These are phyloP conservation scores for Daphoenositta chrysoptera DNA, from an alignment of 2,113 vertebrate species.

Conservation along the genomic window DNA sequence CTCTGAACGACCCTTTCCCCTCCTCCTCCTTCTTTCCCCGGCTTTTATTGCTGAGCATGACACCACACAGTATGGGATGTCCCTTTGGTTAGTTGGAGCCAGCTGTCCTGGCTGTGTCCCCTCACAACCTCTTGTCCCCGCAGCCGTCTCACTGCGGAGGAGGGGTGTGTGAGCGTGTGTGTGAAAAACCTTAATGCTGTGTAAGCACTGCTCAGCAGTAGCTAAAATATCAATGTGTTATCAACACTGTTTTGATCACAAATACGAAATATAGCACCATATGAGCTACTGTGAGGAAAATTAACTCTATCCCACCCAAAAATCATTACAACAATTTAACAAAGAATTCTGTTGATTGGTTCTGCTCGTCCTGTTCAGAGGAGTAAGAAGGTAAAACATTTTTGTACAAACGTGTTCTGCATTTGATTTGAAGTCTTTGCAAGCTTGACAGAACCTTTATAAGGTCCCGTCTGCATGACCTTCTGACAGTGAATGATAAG, in stretches of 20 bases:
- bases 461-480: background rate
- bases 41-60: background rate
- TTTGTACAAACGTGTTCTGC: background rate
- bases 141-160: accelerated
- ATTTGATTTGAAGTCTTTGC: background rate
- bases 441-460: background rate
- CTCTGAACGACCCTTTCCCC: background rate
- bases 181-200: background rate
- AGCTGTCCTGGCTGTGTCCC: background rate
- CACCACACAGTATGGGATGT: background rate
- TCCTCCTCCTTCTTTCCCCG: background rate
- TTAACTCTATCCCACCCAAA: background rate
- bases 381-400: background rate
- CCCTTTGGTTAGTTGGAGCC: background rate
- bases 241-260: background rate
- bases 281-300: background rate
- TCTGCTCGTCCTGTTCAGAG: background rate
- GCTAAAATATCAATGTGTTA: background rate
- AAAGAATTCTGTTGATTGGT: background rate
- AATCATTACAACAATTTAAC: background rate
- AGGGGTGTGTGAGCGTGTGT: background rate
- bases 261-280: background rate
- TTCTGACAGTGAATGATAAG: background rate
- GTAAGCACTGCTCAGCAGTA: background rate
- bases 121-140: background rate